Evolutionary conservation across 1,140 invertebrate species (phyloP), one percentile per base, ranked within the genome.

Genomic region (Mya arenaria): DNA sequence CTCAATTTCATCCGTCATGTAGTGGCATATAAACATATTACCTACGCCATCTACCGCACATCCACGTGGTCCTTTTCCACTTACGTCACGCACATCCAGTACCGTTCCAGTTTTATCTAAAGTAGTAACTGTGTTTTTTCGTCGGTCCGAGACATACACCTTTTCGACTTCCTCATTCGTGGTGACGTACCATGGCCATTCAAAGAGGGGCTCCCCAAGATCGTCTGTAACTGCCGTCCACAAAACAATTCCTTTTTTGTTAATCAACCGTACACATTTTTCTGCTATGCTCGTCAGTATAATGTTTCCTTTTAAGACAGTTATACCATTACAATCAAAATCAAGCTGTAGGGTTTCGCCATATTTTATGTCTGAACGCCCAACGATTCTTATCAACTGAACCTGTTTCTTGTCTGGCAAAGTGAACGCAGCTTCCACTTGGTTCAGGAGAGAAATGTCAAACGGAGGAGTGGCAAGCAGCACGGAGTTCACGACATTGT

Each of bases 161-260:
- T 78, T 37, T 25, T 41, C 44, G n/a, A 19, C 15, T 5, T 36
- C 52, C 6, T n/a, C 23, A 28, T 58, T 78, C 0, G 62, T 39
- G 30, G 36, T 8, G 8, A 78, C 75, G 52, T 78, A 78, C 75
- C 75, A 78, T n/a, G 75, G 75, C 75, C 75, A 78, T 36, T 78
- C 75, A 56, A 78, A 78, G 52, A 78, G 30, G 19, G 13, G 30
- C 5, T 63, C 72, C 17, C 75, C 75, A 23, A 32, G 41, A 44
- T 68, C 34, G 44, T 56, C 48, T 8, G 19, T 37, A 56, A 17
- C 10, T 19, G 44, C 62, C 23, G n/a, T 75, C 75, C 75, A 78
- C 37, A 68, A 6, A 17, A 68, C 75, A 5, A 34, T 52, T 15
- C 75, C 75, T 39, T 23, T 1, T 39, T 52, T 23, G 52, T 39